Evolutionary conservation across 2,113 vertebrate genomes (phyloP).

Genomic region (Macquaria australasica): DNA sequence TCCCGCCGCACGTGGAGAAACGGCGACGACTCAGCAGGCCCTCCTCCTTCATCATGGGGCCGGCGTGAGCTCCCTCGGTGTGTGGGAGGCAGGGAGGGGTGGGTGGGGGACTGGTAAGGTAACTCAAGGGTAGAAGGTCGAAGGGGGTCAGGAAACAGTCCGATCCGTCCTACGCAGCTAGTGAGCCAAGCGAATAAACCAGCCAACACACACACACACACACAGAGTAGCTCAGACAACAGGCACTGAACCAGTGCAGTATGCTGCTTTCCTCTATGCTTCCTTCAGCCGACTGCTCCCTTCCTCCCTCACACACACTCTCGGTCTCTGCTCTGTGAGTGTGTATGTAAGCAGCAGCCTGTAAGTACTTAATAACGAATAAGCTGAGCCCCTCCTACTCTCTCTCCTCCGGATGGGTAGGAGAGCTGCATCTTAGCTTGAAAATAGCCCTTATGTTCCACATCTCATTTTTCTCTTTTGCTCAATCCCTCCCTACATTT

Average conservation of each 20-base stretch:
- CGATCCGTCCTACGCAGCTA: constrained; percentile 72
- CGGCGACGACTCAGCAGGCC: constrained; percentile 90
- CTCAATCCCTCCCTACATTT: constrained; percentile 20
- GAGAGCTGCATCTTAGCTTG: constrained; percentile 61
- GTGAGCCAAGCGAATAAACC: constrained; percentile 32
- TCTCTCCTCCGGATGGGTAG: constrained; percentile 64
- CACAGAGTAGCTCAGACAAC: constrained; percentile 54
- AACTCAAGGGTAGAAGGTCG: constrained; percentile 43
- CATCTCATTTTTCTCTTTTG: constrained; percentile 43
- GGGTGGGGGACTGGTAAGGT: constrained; percentile 10
- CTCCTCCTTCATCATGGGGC: constrained; percentile 93
- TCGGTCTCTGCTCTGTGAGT: constrained; percentile 42
- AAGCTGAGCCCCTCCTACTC: constrained; percentile 71
- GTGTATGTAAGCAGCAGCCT: constrained; percentile 64
- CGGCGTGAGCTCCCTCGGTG: constrained; percentile 53
- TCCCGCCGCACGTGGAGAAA: constrained; percentile 93
- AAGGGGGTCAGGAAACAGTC: constrained; percentile 23
- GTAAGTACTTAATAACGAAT: constrained; percentile 69
- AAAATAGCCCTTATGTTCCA: constrained; percentile 39
- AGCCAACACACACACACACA: constrained; percentile 26
- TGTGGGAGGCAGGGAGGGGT: constrained; percentile 3
- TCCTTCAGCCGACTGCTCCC: constrained; percentile 53
- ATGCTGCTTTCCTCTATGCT: constrained; percentile 44
- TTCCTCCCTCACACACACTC: constrained; percentile 24
- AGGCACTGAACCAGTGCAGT: constrained; percentile 37